phyloP scores from a whole-genome alignment of 2,113 vertebrate species.

The Forbesichthys agassizii region DNA sequence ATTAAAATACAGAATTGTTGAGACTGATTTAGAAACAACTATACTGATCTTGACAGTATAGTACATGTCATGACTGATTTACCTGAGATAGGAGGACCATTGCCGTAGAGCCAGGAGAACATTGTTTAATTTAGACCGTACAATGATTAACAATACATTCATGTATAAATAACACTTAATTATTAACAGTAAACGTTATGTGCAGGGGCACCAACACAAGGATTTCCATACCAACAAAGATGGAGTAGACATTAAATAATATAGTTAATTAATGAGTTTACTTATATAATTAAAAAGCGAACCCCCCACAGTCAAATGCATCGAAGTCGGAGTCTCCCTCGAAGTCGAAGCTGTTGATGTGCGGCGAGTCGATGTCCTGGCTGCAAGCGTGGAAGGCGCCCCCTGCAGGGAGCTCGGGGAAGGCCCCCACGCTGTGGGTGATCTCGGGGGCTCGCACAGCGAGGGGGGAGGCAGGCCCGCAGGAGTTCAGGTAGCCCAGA shows the following conservation, averaged over 20 bases:
- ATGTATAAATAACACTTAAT: constrained; percentile 1
- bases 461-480: constrained; percentile 59
- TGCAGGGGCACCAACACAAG: constrained; percentile 14
- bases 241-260: background rate
- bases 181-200: constrained; percentile 14
- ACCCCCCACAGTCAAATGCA: constrained; percentile 81
- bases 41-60: constrained; percentile 44
- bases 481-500: constrained; percentile 79
- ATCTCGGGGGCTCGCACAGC: constrained; percentile 54
- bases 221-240: background rate
- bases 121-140: constrained; percentile 40
- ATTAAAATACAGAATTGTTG: too few relatives aligned
- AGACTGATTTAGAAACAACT: constrained; percentile 30
- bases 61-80: constrained; percentile 54
- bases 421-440: constrained; percentile 50
- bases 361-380: constrained; percentile 70
- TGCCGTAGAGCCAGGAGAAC: constrained; percentile 42
- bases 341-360: constrained; percentile 81
- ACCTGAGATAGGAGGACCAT: constrained; percentile 41
- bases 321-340: constrained; percentile 83
- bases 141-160: constrained; percentile 14
- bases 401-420: constrained; percentile 69
- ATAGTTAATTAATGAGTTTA: background rate
- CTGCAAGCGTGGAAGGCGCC: constrained; percentile 72
- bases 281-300: constrained; percentile 72